phyloP scores from a whole-genome alignment of 2,888 invertebrate species.

The Melanostoma scalare region DNA sequence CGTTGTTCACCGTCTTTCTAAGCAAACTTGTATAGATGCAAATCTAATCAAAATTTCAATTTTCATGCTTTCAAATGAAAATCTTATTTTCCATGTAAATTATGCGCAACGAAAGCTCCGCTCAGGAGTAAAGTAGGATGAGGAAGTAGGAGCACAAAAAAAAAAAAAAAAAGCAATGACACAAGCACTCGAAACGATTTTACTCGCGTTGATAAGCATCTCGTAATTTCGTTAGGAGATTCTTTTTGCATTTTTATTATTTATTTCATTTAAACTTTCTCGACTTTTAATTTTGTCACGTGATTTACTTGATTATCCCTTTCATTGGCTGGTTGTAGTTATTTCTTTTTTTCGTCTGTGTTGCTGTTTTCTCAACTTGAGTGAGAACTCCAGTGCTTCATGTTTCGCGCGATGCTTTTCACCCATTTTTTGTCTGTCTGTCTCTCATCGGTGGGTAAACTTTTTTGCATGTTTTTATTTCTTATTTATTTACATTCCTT shows the following conservation, averaged over 20 bases:
- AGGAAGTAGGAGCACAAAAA: background rate
- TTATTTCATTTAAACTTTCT: slow-evolving; percentile 58
- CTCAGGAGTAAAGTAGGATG: background rate
- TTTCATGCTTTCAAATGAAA: slow-evolving; percentile 72
- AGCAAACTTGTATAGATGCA: slow-evolving; percentile 58
- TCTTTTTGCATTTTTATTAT: slow-evolving; percentile 55
- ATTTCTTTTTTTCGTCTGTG: background rate
- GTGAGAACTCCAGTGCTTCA: slow-evolving; percentile 62
- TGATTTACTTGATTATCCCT: slow-evolving; percentile 34
- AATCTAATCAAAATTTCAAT: slow-evolving; percentile 73
- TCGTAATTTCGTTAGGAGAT: slow-evolving; percentile 64
- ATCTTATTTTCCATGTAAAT: slow-evolving; percentile 72
- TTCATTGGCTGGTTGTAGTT: background rate
- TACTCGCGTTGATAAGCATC: slow-evolving; percentile 38
- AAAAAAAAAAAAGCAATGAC: slow-evolving; percentile 2
- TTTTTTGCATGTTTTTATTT: slow-evolving; percentile 31
- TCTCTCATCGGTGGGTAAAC: background rate
- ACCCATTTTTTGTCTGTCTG: slow-evolving; percentile 12
- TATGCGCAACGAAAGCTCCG: slow-evolving; percentile 52
- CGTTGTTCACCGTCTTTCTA: slow-evolving; percentile 34
- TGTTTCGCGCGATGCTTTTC: slow-evolving; percentile 39
- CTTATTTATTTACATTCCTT: slow-evolving; percentile 25
- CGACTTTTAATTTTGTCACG: slow-evolving; percentile 21
- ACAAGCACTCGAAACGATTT: slow-evolving; percentile 19
- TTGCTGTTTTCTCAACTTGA: slow-evolving; percentile 61